Evolutionary conservation across 2,888 invertebrate species (phyloP), one percentile per base, ranked within the genome.

Genomic region (Theretra japonica): DNA sequence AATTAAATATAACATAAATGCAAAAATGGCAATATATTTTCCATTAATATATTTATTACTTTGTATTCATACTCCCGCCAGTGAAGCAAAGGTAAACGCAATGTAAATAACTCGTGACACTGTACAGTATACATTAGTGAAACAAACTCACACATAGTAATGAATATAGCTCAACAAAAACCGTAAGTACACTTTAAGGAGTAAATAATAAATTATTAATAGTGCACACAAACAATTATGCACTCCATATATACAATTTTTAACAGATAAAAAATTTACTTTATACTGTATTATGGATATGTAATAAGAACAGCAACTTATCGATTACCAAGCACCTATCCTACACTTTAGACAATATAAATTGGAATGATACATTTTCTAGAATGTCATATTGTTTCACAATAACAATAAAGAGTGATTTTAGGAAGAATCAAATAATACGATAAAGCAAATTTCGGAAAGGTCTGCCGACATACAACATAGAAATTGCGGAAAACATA

Each of bases 281-380:
- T 72, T 72, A 72, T 75, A 74, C 57, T 57, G 73, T 69, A 76
- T 75, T 76, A 77, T 74, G 78, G 73, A 48, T 74, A 78, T 74
- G 72, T 74, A 78, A 76, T 60, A 73, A 73, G 71, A 74, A 77
- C 60, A 68, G 73, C 82, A 85, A 87, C 89, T 90, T 89, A 92
- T 85, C 84, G 83, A 89, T 90, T 88, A 90, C 84, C 85, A 86
- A 86, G 87, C 87, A 90, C 89, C 93, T 94, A 94, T 89, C 87
- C 93, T 93, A 93, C 90, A 84, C 88, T 93, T 93, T 92, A 93
- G 90, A 91, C 85, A 88, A 88, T 91, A 88, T 91, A 93, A 86
- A 93, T 90, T 94, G 94, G 94, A 94, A 94, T 94, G 94, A 93
- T 94, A 93, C 87, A 90, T 92, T 92, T 91, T 90, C 83, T 91